Evolutionary conservation across 1,140 invertebrate genomes (phyloP).

Genomic region (Pemphigus obesinymphae): DNA sequence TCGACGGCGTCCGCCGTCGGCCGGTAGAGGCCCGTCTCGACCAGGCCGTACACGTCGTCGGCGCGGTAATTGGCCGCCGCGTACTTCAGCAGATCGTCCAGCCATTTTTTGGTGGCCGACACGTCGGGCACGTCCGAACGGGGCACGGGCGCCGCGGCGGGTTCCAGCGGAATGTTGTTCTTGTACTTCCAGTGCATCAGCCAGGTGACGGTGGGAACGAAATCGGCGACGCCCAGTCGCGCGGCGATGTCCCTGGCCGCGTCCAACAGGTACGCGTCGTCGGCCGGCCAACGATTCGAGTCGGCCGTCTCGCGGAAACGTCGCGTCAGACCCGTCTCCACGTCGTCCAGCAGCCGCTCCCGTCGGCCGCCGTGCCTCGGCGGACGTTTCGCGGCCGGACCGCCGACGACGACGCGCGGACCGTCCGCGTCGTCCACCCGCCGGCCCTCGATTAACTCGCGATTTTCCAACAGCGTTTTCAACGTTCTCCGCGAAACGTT

Average conservation of each 20-base stretch:
- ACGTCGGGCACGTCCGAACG: not conserved
- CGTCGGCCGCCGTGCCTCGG: no score
- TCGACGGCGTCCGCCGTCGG: not conserved
- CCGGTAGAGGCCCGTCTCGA: not conserved
- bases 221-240: not conserved
- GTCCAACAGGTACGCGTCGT: not conserved
- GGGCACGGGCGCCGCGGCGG: no score
- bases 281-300: not conserved
- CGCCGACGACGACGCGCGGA: no score
- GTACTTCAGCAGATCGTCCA: no score
- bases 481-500: not conserved
- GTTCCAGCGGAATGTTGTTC: not conserved
- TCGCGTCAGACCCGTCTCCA: not conserved
- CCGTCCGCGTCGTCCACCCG: no score
- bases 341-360: not conserved
- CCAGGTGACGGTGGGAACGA: not conserved
- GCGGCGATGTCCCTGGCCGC: not conserved
- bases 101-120: not conserved
- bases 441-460: not conserved
- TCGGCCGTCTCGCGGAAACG: not conserved
- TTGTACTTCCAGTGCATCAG: not conserved
- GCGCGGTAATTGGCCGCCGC: not conserved
- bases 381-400: no score
- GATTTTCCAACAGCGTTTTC: not conserved
- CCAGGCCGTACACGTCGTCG: not conserved